A percentile compares a stretch with the other conserved stretches of the same genome.
Evolutionary conservation across 1,140 invertebrate genomes (phyloP).

Genomic region (Globodera rostochiensis): DNA sequence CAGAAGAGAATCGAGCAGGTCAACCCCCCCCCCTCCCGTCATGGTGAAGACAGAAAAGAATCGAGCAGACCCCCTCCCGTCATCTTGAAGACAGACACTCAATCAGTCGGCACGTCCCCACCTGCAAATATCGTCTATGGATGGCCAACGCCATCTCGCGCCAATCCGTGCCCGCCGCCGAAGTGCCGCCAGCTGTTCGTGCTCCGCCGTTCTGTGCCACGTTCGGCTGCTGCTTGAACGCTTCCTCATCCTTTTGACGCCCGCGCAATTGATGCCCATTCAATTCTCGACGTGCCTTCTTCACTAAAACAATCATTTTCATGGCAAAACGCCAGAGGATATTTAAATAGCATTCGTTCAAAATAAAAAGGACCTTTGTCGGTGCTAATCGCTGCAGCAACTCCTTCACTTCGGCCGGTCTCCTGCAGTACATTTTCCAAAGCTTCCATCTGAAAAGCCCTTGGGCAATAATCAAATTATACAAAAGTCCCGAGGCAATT

Average conservation of each 20-base stretch:
- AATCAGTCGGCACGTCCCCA: too few relatives aligned
- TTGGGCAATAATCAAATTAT: background rate
- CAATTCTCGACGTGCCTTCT: background rate
- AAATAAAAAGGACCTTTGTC: background rate
- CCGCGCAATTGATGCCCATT: background rate
- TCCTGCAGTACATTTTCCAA: conserved; percentile 54
- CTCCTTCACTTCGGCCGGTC: conserved; percentile 53
- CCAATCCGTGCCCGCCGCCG: background rate
- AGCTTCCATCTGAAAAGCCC: conserved; percentile 59
- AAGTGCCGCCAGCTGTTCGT: background rate
- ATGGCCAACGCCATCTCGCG: background rate
- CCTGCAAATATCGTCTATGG: conserved; percentile 25
- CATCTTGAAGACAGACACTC: too few relatives aligned
- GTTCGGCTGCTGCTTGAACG: background rate
- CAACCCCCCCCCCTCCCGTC: too few relatives aligned
- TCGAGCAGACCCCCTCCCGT: too few relatives aligned
- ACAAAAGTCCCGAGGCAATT: background rate
- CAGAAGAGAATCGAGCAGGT: too few relatives aligned
- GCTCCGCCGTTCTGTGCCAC: background rate
- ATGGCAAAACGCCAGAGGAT: too few relatives aligned
- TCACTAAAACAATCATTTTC: background rate
- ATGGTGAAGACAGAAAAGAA: too few relatives aligned
- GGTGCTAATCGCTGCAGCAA: conserved; percentile 50
- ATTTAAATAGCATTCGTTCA: too few relatives aligned
- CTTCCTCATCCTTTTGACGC: background rate